Percentiles rank a stretch among this genome's conserved stretches.
Conservation (phyloP, 2,888 invertebrate species). For the Galerucella calmariensis region DNA sequence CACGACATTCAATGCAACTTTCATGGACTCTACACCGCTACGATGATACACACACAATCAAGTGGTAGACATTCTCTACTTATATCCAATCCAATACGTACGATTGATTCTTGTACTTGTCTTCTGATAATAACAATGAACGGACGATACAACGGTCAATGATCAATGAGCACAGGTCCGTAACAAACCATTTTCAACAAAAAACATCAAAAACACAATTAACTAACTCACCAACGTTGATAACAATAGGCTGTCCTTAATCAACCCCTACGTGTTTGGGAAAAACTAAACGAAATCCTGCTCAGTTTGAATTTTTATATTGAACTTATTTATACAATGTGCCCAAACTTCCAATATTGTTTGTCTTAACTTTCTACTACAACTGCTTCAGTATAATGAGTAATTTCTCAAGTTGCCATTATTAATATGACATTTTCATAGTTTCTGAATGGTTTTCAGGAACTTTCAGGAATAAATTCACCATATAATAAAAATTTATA, state of each 20-base stretch:
- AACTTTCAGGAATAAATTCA: not conserved
- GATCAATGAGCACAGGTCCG: conserved; percentile 6
- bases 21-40: conserved; percentile 8
- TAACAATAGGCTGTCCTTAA: too few species aligned
- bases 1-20: conserved; percentile 56
- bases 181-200: not conserved
- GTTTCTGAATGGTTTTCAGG: not conserved
- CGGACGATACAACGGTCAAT: conserved; percentile 27
- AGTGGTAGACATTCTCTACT: conserved; percentile 16
- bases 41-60: conserved; percentile 19
- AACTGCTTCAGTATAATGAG: too few species aligned
- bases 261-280: too few species aligned
- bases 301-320: too few species aligned
- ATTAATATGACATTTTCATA: not conserved
- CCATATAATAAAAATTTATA: conserved; percentile 7
- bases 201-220: too few species aligned
- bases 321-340: too few species aligned
- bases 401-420: too few species aligned
- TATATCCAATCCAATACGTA: conserved; percentile 17
- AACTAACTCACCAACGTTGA: too few species aligned
- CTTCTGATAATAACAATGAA: conserved; percentile 22
- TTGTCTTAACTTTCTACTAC: too few species aligned
- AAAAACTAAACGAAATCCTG: too few species aligned
- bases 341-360: too few species aligned
- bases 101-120: conserved; percentile 23